Base-by-base conservation (phyloP, 2,888 invertebrate genomes). In the Metallyticus violacea region DNA sequence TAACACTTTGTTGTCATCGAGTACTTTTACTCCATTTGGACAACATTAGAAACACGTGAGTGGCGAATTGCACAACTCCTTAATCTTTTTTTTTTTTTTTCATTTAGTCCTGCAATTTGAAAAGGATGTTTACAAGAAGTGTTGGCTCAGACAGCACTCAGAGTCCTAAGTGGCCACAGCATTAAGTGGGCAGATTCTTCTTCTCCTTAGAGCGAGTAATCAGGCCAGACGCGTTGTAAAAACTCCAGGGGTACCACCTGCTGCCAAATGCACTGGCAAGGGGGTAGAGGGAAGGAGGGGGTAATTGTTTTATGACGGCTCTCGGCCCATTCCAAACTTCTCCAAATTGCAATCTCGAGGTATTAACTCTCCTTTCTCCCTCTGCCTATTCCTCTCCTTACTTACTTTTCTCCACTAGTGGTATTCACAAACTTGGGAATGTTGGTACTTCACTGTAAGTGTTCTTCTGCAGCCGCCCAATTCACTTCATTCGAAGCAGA, bases 281-380 rank as follows among this genome's bases (percentile, higher is more conserved):
- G n/a, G n/a, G n/a, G 40, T 22, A 15, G 22, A 62, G 22, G 40
- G 40, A 62, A 62, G 15, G 40, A 62, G 40, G 22, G 40, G 26
- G 26, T 82, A 26, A 79, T 79, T 29, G 85, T 85, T 85, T 85
- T 85, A 85, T 79, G 28, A 79, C 79, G 25, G 85, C 79, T 76
- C 27, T 62, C 40, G 79, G 85, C 40, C 28, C 25, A n/a, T 84
- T 26, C 76, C 62, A 26, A 84, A 84, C 26, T 82, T 82, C 30
- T 82, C 26, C 82, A 30, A 62, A 62, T 62, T 62, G 40, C 40
- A 62, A 62, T 62, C 40, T 62, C 40, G 40, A 81, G 81, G 30
- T 62, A 62, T 62, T 62, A 62, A 30, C 81, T 29, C 81, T 26
- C 15, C 80, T 26, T 29, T 29, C 80, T 7, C n/a, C 15, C n/a